These are phyloP conservation scores for Netelia melanura DNA, from an alignment of 2,888 invertebrate genomes.

Conservation along the genomic window DNA sequence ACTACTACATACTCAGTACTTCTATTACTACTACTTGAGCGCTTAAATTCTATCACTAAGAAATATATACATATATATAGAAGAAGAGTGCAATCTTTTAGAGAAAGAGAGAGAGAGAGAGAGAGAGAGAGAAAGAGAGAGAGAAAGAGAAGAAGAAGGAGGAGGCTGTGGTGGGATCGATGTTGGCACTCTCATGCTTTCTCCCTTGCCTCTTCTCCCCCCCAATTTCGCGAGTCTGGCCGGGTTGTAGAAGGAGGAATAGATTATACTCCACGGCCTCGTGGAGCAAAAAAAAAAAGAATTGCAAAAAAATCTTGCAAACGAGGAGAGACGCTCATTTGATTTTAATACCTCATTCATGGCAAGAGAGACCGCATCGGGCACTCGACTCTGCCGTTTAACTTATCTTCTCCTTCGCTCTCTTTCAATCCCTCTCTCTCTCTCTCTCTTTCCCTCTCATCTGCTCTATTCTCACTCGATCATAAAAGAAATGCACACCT, in stretches of 20 bases:
- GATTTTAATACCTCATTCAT: slow-evolving; percentile 67
- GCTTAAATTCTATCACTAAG: neutral
- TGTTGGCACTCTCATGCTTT: slow-evolving; percentile 24
- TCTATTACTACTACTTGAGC: neutral
- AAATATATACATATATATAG: neutral
- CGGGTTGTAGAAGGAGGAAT: slow-evolving; percentile 50
- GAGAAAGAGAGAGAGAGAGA: neutral
- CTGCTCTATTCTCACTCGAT: slow-evolving; percentile 1
- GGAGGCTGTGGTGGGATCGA: slow-evolving; percentile 37
- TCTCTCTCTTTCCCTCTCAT: slow-evolving; percentile 23
- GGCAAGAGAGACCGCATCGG: slow-evolving; percentile 31
- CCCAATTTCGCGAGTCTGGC: neutral
- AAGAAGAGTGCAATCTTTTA: neutral
- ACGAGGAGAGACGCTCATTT: slow-evolving; percentile 58
- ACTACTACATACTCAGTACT: neutral
- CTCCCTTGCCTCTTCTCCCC: neutral
- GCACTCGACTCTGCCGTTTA: slow-evolving; percentile 35
- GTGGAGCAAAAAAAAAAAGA: slow-evolving; percentile 37
- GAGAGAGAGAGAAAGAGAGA: slow-evolving; percentile 3
- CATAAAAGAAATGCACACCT: slow-evolving; percentile 20
- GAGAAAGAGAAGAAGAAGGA: neutral
- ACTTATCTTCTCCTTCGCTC: slow-evolving; percentile 38
- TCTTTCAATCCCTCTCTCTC: slow-evolving; percentile 20
- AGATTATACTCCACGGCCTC: slow-evolving; percentile 46
- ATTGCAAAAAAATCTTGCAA: slow-evolving; percentile 42